Evolutionary conservation across 2,888 invertebrate genomes (phyloP).

Genomic region (Tillus elongatus): DNA sequence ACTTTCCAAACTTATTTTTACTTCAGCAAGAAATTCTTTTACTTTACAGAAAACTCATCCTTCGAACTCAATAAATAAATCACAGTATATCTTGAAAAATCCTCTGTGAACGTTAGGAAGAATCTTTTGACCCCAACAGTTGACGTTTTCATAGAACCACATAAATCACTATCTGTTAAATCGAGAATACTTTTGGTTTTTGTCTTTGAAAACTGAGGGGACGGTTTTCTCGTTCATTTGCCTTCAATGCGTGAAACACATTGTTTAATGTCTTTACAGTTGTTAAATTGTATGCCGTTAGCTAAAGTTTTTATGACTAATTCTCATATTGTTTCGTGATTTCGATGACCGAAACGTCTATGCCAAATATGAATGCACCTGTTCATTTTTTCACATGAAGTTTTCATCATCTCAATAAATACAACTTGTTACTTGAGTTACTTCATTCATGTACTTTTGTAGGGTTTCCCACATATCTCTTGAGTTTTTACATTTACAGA

Average conservation of each 20-base stretch:
- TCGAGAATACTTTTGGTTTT: slow-evolving; percentile 16
- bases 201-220: background rate
- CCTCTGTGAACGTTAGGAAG: slow-evolving; percentile 31
- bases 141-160: slow-evolving; percentile 27
- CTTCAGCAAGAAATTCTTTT: slow-evolving; percentile 6
- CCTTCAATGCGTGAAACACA: slow-evolving; percentile 7
- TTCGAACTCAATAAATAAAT: slow-evolving; percentile 20
- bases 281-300: no score
- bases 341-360: no score
- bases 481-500: no score
- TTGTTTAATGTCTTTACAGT: no score
- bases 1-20: slow-evolving; percentile 9
- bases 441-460: no score
- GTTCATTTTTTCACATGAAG: no score
- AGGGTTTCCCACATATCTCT: no score
- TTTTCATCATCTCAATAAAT: no score
- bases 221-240: slow-evolving; percentile 6
- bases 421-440: no score
- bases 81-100: slow-evolving; percentile 26
- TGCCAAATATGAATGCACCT: no score
- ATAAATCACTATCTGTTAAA: slow-evolving; percentile 28
- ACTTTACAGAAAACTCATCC: slow-evolving; percentile 1
- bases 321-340: no score
- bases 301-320: no score
- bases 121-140: slow-evolving; percentile 23